These are phyloP conservation scores for Guaruba guarouba DNA, from an alignment of 2,113 vertebrate genomes.

Conservation along the genomic window DNA sequence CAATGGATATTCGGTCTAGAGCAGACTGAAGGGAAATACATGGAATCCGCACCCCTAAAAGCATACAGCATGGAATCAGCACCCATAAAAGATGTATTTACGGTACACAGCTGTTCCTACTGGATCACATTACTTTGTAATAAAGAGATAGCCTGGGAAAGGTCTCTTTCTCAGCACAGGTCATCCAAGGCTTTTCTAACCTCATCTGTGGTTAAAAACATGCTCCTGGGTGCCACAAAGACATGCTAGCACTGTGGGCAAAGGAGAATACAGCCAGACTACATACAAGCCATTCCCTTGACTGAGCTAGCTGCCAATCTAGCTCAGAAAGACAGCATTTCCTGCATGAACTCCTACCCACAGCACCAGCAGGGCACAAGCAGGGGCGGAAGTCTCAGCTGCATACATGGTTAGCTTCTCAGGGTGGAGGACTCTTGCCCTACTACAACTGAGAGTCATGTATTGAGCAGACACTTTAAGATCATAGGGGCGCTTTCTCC, in stretches of 20 bases:
- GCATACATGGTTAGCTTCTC: neutral
- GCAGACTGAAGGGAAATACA: neutral
- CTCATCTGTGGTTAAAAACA: neutral
- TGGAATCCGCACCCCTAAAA: neutral
- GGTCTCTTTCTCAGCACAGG: neutral
- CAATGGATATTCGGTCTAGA: neutral
- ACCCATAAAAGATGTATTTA: neutral
- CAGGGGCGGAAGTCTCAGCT: neutral
- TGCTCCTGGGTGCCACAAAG: neutral
- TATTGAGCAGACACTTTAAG: neutral
- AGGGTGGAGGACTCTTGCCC: neutral
- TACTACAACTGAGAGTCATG: neutral
- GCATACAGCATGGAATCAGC: neutral
- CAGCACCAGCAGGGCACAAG: neutral
- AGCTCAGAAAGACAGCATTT: neutral
- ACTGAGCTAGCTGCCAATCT: neutral
- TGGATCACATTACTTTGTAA: neutral
- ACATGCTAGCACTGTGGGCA: neutral
- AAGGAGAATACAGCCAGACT: neutral
- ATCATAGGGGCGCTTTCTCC: neutral
- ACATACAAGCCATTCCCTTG: neutral
- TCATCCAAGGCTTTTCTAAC: neutral
- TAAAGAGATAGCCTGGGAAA: neutral
- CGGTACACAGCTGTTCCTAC: neutral
- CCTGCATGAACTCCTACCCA: rapidly evolving